Evolutionary conservation across 2,888 invertebrate genomes (phyloP), one percentile per base, ranked within the genome.

Genomic region (Phoronis australis): DNA sequence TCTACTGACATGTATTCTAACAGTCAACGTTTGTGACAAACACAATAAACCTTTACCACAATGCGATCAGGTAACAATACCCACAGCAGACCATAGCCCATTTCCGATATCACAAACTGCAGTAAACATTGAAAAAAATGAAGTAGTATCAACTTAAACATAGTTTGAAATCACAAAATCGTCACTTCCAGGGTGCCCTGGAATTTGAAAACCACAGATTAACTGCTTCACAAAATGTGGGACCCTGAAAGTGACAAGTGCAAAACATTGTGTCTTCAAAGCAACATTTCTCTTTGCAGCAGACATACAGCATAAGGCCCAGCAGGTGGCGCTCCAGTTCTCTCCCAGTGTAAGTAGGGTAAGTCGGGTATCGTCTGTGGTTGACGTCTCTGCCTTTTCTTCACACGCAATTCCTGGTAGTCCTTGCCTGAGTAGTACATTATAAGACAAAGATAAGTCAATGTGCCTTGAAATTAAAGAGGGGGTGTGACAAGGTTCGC

Each of bases 271-370:
- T 23, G 24, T 25, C 23, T 20, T n/a, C 5, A 46, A 49, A 22
- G n/a, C 31, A 15, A 44, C 22, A 23, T 24, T 21, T n/a, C n/a
- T n/a, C n/a, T n/a, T n/a, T n/a, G n/a, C n/a, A n/a, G n/a, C n/a
- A n/a, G n/a, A 64, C 73, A 65, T 57, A 75, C 76, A 31, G 75
- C 73, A 55, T 70, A 75, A 2, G 76, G 74, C 22, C 76, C 76
- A 42, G 72, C 69, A 6, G 75, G 73, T n/a, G 74, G 66, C 48
- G 65, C 64, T 12, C 73, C 73, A 1, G 73, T 71, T 47, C 60
- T 65, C 57, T 76, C 75, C 71, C 71, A 73, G 56, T 70, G 69
- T n/a, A 74, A 56, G 49, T 74, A 75, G 12, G 75, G 71, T 35
- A 74, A 61, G 52, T 73, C 66, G 15, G 70, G 69, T 12, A 75